Percentiles rank a stretch among this genome's conserved stretches.
Evolutionary conservation across 2,113 vertebrate genomes (phyloP).

Genomic region (Anarrhichthys ocellatus): DNA sequence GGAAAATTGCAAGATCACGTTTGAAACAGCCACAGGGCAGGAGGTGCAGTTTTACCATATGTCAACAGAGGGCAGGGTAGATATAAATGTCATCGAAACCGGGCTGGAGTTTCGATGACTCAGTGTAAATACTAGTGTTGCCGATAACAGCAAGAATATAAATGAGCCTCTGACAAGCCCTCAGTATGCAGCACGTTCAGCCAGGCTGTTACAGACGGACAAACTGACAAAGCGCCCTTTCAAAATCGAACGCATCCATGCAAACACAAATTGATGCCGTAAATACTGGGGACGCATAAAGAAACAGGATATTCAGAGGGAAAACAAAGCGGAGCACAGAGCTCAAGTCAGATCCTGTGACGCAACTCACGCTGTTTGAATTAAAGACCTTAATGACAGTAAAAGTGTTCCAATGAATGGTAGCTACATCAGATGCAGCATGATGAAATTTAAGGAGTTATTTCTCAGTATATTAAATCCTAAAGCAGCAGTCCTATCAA

Average conservation of each 20-base stretch:
- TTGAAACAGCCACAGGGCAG: slow-evolving; percentile 32
- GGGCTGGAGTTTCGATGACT: slow-evolving; percentile 81
- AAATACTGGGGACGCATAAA: slow-evolving; percentile 1
- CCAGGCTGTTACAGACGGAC: slow-evolving; percentile 29
- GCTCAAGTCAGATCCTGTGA: slow-evolving; percentile 7
- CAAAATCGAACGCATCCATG: slow-evolving; percentile 58
- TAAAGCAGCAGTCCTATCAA: background rate
- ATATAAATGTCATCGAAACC: slow-evolving; percentile 79
- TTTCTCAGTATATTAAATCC: background rate
- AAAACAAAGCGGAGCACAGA: slow-evolving; percentile 24
- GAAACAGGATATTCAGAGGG: slow-evolving; percentile 25
- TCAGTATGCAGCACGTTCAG: slow-evolving; percentile 39
- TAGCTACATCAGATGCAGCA: background rate
- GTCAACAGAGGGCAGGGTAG: slow-evolving; percentile 84
- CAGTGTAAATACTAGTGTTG: slow-evolving; percentile 79
- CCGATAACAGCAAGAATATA: slow-evolving; percentile 68
- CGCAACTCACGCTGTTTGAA: background rate
- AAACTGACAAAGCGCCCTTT: slow-evolving; percentile 53
- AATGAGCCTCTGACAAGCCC: slow-evolving; percentile 44
- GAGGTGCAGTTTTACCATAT: slow-evolving; percentile 67
- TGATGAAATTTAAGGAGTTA: background rate
- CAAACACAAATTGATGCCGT: slow-evolving; percentile 52
- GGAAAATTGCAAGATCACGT: background rate
- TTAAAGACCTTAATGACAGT: background rate
- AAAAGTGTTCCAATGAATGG: background rate